Evolutionary conservation across 2,113 vertebrate genomes (phyloP).

Genomic region (Hydropotes inermis): DNA sequence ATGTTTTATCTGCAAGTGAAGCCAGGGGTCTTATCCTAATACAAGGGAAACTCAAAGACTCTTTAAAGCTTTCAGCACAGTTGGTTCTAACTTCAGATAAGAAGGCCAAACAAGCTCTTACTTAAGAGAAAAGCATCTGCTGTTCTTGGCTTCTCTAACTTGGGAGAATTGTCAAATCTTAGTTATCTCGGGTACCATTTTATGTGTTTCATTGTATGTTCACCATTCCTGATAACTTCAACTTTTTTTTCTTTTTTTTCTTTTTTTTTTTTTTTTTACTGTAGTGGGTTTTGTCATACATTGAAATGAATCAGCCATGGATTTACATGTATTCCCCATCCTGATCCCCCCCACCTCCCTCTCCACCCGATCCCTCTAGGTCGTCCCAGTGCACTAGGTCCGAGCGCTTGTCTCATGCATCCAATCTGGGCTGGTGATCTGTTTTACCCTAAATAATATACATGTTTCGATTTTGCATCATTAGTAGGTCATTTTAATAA

Average conservation of each 20-base stretch:
- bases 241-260: no score
- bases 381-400: no score
- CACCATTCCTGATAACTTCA: neutral
- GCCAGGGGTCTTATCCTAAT: neutral
- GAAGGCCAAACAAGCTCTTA: neutral
- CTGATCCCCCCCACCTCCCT: no score
- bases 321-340: no score
- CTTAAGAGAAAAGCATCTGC: neutral
- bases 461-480: no score
- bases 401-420: no score
- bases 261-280: no score
- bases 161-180: neutral
- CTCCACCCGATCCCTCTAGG: no score
- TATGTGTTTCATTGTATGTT: neutral
- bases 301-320: no score
- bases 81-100: slow-evolving; percentile 25
- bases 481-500: slow-evolving; percentile 1
- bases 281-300: no score
- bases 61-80: neutral
- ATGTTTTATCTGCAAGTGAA: slow-evolving; percentile 17
- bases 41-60: neutral
- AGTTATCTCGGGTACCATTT: neutral
- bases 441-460: no score
- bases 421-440: no score
- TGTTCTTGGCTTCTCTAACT: neutral